These are phyloP conservation scores for Coendou prehensilis DNA, from an alignment of 2,797 vertebrate species.

Conservation along the genomic window DNA sequence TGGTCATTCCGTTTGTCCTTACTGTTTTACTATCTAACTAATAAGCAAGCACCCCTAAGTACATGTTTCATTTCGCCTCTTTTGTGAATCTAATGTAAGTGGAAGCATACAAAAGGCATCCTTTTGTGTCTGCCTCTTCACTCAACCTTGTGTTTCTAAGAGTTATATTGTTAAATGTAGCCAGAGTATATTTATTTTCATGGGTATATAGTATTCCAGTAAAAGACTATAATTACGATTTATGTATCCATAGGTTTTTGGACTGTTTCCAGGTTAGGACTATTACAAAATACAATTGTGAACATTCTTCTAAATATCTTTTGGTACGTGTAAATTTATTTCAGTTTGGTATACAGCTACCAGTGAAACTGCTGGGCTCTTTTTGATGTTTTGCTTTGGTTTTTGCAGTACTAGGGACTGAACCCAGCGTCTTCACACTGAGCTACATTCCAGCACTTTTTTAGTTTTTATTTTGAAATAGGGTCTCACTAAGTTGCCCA, in stretches of 20 bases:
- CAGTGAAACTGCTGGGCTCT: neutral
- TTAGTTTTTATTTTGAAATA: neutral
- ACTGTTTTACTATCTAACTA: neutral
- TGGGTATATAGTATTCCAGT: neutral
- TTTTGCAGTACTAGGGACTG: neutral
- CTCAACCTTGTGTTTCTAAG: neutral
- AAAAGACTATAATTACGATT: neutral
- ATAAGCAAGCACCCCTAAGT: neutral
- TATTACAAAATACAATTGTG: neutral
- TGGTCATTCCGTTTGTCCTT: neutral
- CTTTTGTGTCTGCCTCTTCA: neutral
- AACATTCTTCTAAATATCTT: neutral
- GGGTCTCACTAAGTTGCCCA: neutral
- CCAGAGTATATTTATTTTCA: neutral
- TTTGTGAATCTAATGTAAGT: neutral
- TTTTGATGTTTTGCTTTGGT: neutral
- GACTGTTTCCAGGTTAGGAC: neutral
- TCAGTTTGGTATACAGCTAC: neutral
- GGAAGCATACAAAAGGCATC: neutral
- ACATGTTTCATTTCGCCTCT: neutral
- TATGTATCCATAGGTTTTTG: neutral
- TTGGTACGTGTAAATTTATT: neutral
- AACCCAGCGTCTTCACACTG: neutral
- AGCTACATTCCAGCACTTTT: neutral
- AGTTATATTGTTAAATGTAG: neutral